These are phyloP conservation scores for Phaenicophaeus curvirostris DNA, from an alignment of 2,797 vertebrate genomes.

Conservation along the genomic window DNA sequence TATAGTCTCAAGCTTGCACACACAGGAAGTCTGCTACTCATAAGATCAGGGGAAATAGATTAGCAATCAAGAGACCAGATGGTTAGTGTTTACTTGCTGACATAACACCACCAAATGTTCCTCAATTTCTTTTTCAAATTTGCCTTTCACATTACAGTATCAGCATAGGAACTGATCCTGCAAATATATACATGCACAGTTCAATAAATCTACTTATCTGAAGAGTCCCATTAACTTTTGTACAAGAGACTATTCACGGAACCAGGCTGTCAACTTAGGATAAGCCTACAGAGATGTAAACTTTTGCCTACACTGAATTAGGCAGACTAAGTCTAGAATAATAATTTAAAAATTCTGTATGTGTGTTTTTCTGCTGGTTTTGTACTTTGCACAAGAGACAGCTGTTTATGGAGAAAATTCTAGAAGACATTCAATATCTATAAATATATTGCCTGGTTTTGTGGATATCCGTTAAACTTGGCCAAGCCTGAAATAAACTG, in stretches of 20 bases:
- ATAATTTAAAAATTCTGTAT: background rate
- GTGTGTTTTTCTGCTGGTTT: background rate
- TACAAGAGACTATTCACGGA: background rate
- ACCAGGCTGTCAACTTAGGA: background rate
- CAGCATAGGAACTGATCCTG: constrained; percentile 17
- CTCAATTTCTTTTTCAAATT: constrained; percentile 61
- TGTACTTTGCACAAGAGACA: background rate
- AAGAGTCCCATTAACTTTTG: background rate
- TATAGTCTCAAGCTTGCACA: constrained; percentile 35
- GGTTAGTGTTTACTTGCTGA: constrained; percentile 69
- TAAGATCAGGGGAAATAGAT: constrained; percentile 55
- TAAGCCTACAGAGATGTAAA: background rate
- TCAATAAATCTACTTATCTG: background rate
- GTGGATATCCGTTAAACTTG: background rate
- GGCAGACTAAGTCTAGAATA: background rate
- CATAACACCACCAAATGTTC: constrained; percentile 67
- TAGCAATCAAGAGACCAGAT: constrained; percentile 63
- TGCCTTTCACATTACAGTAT: constrained; percentile 47
- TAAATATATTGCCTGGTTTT: background rate
- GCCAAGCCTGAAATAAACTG: background rate
- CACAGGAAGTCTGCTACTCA: constrained; percentile 45
- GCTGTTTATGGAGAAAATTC: background rate
- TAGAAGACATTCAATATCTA: background rate
- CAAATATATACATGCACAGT: background rate
- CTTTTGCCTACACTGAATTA: background rate